Evolutionary conservation across 35 echinoderm and acorn worm species (phyloP).

Genomic region (Diadema setosum): DNA sequence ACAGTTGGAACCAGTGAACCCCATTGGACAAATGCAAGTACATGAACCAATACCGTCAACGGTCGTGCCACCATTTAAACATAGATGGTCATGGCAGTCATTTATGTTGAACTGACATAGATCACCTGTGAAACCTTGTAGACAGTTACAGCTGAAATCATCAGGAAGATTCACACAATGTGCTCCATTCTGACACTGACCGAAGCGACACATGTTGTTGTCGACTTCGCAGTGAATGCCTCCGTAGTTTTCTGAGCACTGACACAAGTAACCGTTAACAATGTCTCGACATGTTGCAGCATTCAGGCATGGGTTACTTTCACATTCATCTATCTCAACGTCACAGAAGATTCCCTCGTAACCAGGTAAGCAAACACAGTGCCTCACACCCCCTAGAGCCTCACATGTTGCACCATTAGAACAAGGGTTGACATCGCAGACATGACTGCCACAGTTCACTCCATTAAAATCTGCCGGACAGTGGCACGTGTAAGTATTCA

Average conservation of each 20-base stretch:
- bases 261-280: neutral
- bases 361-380: conserved; percentile 40
- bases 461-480: neutral
- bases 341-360: conserved; percentile 41
- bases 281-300: neutral
- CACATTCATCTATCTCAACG: conserved; percentile 24
- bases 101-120: conserved; percentile 11
- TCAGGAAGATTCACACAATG: neutral
- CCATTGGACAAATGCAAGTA: conserved; percentile 8
- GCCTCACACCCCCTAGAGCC: conserved; percentile 4
- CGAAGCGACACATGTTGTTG: neutral
- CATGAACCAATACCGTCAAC: neutral
- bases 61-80: conserved; percentile 7
- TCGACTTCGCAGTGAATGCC: conserved; percentile 23
- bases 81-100: conserved; percentile 2
- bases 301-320: conserved; percentile 15
- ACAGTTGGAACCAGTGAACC: conserved; percentile 32
- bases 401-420: conserved; percentile 47
- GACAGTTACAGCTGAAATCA: conserved; percentile 3
- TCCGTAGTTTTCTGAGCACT: neutral
- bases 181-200: conserved; percentile 17
- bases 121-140: conserved; percentile 9
- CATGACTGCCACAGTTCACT: conserved; percentile 13
- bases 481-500: neutral
- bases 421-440: conserved; percentile 58